A percentile compares a stretch with the other conserved stretches of the same genome.
phyloP scores from a whole-genome alignment of 2,888 invertebrate genomes.

The Drosophila paucipuncta region DNA sequence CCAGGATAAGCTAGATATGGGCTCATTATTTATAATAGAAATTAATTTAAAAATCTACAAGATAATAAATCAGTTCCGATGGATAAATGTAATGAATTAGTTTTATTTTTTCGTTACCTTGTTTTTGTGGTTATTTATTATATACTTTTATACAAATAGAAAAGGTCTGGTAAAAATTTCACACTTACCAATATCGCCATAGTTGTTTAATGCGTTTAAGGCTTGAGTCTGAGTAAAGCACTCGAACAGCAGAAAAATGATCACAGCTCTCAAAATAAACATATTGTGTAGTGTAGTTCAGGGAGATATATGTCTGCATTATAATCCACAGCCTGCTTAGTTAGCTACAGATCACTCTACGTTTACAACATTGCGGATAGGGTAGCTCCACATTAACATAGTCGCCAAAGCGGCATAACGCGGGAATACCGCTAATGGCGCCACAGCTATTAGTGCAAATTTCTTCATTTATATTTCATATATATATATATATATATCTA shows the following conservation, averaged over 20 bases:
- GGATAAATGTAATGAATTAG: too few relatives aligned
- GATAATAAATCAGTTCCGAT: too few relatives aligned
- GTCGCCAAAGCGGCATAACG: conserved; percentile 29
- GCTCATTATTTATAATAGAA: too few relatives aligned
- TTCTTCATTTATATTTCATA: neutral
- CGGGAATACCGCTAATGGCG: conserved; percentile 3
- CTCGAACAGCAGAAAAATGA: neutral
- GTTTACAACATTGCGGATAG: conserved; percentile 64
- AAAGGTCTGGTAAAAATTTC: neutral
- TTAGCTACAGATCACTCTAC: conserved; percentile 30
- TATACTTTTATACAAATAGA: neutral
- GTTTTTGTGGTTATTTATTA: too few relatives aligned
- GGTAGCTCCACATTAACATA: conserved; percentile 19
- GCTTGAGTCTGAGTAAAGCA: neutral
- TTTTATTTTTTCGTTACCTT: too few relatives aligned
- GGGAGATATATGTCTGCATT: neutral
- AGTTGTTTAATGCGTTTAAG: conserved; percentile 35
- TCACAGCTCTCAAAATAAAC: conserved; percentile 3
- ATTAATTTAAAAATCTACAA: too few relatives aligned
- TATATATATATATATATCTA: neutral
- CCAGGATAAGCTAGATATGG: conserved; percentile 44
- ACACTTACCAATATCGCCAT: conserved; percentile 42
- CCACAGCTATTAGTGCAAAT: conserved; percentile 51
- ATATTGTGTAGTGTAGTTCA: conserved; percentile 9
- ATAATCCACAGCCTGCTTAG: conserved; percentile 21